Evolutionary conservation across 2,797 vertebrate species (phyloP).

Genomic region (Peromyscus nudipes): DNA sequence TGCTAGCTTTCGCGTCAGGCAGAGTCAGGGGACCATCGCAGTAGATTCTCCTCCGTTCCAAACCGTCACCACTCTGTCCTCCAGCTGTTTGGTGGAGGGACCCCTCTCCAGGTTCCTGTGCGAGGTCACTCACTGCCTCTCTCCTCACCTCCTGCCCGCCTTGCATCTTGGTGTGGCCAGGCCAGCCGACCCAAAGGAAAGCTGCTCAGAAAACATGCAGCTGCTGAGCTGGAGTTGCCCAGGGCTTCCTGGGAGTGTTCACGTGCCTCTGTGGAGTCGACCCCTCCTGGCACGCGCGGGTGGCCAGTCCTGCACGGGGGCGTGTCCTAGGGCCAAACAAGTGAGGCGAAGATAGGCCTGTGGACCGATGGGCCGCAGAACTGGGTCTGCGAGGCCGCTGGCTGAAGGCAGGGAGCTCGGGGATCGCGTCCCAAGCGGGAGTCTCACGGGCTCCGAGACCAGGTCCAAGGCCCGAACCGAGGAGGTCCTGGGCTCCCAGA

Average conservation of each 20-base stretch:
- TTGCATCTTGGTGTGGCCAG: background rate
- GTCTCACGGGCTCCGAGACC: background rate
- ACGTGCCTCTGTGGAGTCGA: background rate
- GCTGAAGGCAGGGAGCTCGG: background rate
- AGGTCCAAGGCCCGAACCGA: background rate
- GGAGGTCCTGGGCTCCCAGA: background rate
- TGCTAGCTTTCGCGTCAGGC: background rate
- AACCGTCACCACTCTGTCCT: background rate
- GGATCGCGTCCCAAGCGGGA: background rate
- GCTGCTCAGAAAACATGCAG: background rate
- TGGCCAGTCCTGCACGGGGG: background rate
- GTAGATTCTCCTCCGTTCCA: background rate
- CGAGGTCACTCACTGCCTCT: background rate
- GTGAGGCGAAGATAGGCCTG: background rate
- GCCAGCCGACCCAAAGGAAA: background rate
- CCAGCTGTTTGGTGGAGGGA: background rate
- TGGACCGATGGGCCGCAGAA: background rate
- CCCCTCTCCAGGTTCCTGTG: background rate
- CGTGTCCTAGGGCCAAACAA: background rate
- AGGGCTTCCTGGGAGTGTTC: background rate
- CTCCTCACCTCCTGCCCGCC: background rate
- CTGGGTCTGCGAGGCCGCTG: background rate
- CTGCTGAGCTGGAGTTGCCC: background rate
- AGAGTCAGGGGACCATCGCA: fast-evolving
- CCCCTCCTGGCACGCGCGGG: background rate